These are phyloP conservation scores for Galeruca laticollis DNA, from an alignment of 2,888 invertebrate genomes.

Conservation along the genomic window DNA sequence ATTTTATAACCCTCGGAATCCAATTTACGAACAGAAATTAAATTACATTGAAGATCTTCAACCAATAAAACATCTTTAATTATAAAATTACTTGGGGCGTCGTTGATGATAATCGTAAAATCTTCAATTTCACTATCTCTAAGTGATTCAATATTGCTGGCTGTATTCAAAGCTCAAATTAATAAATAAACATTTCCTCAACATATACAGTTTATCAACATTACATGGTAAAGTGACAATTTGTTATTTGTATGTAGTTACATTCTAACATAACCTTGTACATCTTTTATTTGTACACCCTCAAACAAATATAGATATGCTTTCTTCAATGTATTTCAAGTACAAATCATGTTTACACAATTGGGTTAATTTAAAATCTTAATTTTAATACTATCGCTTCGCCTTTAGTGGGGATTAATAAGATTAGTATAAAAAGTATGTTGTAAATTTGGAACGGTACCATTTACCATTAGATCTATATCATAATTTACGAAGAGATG, in stretches of 20 bases:
- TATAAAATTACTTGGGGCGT: no score
- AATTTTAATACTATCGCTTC: slow-evolving; percentile 3
- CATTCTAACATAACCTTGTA: neutral
- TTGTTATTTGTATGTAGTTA: neutral
- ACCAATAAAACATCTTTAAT: no score
- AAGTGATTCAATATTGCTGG: no score
- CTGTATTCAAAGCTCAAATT: no score
- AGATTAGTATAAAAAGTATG: slow-evolving; percentile 42
- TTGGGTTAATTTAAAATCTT: slow-evolving; percentile 6
- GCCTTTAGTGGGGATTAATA: slow-evolving; percentile 35
- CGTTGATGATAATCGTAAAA: no score
- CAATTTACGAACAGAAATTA: no score
- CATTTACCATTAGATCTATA: slow-evolving; percentile 75
- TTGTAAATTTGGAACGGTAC: slow-evolving; percentile 47
- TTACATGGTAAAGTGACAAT: no score
- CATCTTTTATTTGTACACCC: neutral
- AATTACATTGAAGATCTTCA: no score
- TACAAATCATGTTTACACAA: slow-evolving; percentile 5
- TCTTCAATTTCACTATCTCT: no score
- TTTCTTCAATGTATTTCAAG: slow-evolving; percentile 2
- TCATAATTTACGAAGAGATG: slow-evolving; percentile 67
- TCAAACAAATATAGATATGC: neutral
- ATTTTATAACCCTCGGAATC: no score
- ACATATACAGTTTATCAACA: no score
- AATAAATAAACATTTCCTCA: no score